Percentiles rank a stretch among this genome's conserved stretches.
Evolutionary conservation across 2,797 vertebrate genomes (phyloP).

Genomic region (Poeciliopsis paucimaculata): DNA sequence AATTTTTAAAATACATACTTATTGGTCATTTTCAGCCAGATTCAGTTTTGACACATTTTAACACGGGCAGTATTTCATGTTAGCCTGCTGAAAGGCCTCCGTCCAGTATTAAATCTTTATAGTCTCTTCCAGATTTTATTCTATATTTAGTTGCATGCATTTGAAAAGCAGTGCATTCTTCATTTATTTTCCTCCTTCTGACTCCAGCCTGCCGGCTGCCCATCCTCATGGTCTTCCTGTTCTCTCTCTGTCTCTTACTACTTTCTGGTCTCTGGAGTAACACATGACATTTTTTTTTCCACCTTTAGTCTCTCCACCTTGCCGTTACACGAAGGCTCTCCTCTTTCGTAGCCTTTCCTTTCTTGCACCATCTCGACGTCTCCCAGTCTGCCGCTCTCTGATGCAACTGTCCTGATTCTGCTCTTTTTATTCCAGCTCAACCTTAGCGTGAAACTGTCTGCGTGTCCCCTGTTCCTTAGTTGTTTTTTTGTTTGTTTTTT

Average conservation of each 20-base stretch:
- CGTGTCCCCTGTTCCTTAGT: constrained; percentile 6
- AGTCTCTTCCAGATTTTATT: not conserved
- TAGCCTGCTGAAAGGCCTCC: not conserved
- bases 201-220: constrained; percentile 50
- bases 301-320: constrained; percentile 37
- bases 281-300: constrained; percentile 34
- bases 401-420: constrained; percentile 59
- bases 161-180: not conserved
- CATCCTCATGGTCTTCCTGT: constrained; percentile 33
- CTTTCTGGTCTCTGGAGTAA: constrained; percentile 39
- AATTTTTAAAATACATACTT: not conserved
- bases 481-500: not conserved
- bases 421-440: constrained; percentile 58
- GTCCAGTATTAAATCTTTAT: not conserved
- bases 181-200: constrained; percentile 44
- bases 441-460: constrained; percentile 24
- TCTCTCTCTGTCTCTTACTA: constrained; percentile 21
- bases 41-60: not conserved
- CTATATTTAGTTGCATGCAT: not conserved
- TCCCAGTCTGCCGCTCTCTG: constrained; percentile 56
- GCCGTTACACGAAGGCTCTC: constrained; percentile 27
- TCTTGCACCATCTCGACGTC: constrained; percentile 36
- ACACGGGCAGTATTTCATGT: not conserved
- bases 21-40: not conserved
- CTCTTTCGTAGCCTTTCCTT: constrained; percentile 34